A percentile compares a stretch with the other conserved stretches of the same genome.
These are phyloP conservation scores for Ictalurus furcatus DNA, from an alignment of 2,113 vertebrate genomes.

Conservation along the genomic window DNA sequence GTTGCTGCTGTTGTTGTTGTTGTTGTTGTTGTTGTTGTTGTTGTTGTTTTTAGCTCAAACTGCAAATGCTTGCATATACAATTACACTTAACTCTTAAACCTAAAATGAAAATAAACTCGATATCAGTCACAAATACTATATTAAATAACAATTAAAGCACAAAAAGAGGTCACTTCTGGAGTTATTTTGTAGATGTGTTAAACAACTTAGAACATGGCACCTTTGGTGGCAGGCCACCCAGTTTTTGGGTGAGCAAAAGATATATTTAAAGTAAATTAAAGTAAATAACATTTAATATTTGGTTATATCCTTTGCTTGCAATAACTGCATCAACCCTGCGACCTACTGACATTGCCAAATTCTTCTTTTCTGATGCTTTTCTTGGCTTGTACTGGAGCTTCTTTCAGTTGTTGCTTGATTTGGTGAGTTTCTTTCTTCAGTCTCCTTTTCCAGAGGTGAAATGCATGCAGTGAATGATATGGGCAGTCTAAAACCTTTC, in stretches of 20 bases:
- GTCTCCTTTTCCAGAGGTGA: neutral
- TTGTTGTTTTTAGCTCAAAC: neutral
- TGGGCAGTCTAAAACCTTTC: too few relatives aligned
- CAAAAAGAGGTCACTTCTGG: neutral
- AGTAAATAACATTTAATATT: neutral
- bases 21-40: neutral
- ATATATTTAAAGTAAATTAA: neutral
- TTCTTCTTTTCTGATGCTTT: neutral
- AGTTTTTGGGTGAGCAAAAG: neutral
- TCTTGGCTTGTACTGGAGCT: too few relatives aligned
- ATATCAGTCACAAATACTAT: neutral
- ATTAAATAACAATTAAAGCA: neutral
- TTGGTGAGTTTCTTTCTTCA: too few relatives aligned
- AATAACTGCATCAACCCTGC: neutral
- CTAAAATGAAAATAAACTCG: neutral
- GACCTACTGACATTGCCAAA: neutral
- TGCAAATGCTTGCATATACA: neutral
- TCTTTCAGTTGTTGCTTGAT: too few relatives aligned
- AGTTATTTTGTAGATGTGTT: neutral
- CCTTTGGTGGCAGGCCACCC: neutral
- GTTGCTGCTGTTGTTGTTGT: neutral
- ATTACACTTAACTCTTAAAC: neutral
- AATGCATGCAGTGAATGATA: neutral
- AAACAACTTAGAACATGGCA: neutral
- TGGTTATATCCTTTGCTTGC: neutral